Base-by-base conservation (phyloP, 2,888 invertebrate genomes). In the Horisme vitalbata region DNA sequence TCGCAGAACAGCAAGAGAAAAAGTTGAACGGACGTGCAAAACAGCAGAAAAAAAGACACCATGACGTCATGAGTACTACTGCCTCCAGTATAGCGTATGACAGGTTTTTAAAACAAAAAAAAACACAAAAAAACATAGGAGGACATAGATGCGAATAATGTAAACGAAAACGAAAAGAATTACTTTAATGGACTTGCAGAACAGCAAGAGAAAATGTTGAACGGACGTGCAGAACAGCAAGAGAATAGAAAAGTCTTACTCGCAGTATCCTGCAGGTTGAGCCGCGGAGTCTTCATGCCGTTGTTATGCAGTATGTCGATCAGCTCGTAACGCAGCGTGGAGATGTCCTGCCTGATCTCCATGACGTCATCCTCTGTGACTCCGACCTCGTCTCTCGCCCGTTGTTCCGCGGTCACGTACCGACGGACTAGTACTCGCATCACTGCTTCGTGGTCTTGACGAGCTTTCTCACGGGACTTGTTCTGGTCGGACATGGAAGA, bases 331-430 rank as follows among this genome's bases (percentile, higher is more conserved):
- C 97, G 91, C 57, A 99, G 91, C 3, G 97, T 95, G n/a, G 97
- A 97, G 54, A 99, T 97, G 75, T 99, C 99, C 72, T 99, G 98
- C 63, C 99, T 93, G 67, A 99, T 97, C 90, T 99, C 99, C 93
- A 98, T 98, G 55, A 99, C 96, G 79, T 99, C 99, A 81, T 99
- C 99, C 75, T 99, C 99, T 0, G 97, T 97, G 13, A 99, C 96
- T 5, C 97, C 96, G 51, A 94, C 95, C 41, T 97, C 96, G 74
- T 98, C 97, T 35, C 96, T 92, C 57, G 96, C 96, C 30, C 95
- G 87, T 77, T 97, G 97, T 75, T 96, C 96, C 0, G 95, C 94
- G 0, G 96, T 97, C 9, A 99, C 95, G 88, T 97, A 99, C 23
- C 99, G 92, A 39, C 97, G 93, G 13, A 99, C 95, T 50, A 99